These are phyloP conservation scores for Cheilosia grossa DNA, from an alignment of 2,888 invertebrate species.

Conservation along the genomic window DNA sequence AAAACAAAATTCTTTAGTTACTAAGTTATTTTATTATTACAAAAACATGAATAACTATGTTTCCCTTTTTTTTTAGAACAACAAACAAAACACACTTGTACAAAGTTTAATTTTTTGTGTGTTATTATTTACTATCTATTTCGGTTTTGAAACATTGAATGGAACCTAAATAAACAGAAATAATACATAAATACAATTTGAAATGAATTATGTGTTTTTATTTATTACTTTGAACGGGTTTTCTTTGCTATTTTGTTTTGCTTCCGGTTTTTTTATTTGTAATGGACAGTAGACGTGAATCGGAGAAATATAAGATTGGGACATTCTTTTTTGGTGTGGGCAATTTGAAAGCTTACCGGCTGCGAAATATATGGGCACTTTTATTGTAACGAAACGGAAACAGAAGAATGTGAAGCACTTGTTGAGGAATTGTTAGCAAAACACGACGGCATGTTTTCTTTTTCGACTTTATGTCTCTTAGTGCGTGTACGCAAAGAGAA, in stretches of 20 bases:
- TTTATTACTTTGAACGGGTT: constrained; percentile 31
- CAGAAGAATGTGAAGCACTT: too few relatives aligned
- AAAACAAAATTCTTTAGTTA: constrained; percentile 39
- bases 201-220: constrained; percentile 42
- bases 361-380: too few relatives aligned
- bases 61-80: constrained; percentile 28
- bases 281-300: too few relatives aligned
- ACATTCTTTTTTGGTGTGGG: too few relatives aligned
- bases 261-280: background rate
- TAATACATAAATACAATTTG: constrained; percentile 56
- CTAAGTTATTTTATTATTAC: constrained; percentile 57
- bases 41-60: constrained; percentile 34
- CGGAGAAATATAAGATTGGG: too few relatives aligned
- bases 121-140: constrained; percentile 51
- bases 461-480: too few relatives aligned
- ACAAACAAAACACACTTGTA: constrained; percentile 63
- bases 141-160: constrained; percentile 30
- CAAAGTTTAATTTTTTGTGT: constrained; percentile 71
- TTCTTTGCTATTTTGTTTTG: background rate
- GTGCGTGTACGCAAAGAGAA: too few relatives aligned
- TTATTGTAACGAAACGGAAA: too few relatives aligned
- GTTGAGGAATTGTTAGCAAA: too few relatives aligned
- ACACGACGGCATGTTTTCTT: too few relatives aligned
- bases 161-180: constrained; percentile 58
- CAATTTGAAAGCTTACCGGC: too few relatives aligned